These are phyloP conservation scores for Asteroscopus sphinx DNA, from an alignment of 2,888 invertebrate species.

Conservation along the genomic window DNA sequence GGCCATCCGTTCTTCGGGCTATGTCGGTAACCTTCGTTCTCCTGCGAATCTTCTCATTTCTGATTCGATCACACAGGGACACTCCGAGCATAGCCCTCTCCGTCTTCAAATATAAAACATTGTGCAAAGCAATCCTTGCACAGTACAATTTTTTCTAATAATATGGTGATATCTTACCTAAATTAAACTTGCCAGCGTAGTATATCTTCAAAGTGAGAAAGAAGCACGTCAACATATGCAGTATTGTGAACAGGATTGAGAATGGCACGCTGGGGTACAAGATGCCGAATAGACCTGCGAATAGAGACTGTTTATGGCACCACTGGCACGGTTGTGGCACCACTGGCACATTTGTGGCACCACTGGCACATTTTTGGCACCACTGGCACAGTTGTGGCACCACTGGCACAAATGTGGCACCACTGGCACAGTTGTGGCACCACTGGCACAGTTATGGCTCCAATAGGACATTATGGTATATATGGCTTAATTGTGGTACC, in stretches of 20 bases:
- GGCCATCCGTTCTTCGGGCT: too few species aligned
- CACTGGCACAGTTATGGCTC: too few species aligned
- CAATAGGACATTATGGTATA: too few species aligned
- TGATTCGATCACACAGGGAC: too few species aligned
- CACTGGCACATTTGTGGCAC: neutral
- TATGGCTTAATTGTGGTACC: neutral
- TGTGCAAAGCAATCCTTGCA: too few species aligned
- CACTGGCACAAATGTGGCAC: neutral
- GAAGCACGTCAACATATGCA: conserved; percentile 92
- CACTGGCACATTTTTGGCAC: neutral
- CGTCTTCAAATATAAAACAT: too few species aligned
- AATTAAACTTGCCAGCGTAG: conserved; percentile 93
- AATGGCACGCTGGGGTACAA: conserved; percentile 91
- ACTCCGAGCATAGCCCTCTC: too few species aligned
- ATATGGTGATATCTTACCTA: conserved; percentile 82
- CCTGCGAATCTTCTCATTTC: too few species aligned
- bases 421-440: too few species aligned
- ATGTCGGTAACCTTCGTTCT: too few species aligned
- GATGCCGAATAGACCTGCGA: conserved; percentile 91
- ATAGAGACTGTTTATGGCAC: neutral
- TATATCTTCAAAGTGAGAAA: conserved; percentile 93
- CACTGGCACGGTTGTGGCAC: neutral
- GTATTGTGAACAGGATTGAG: conserved; percentile 92
- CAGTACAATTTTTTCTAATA: too few species aligned
- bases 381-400: neutral